Percentiles rank a stretch among this genome's conserved stretches.
Evolutionary conservation across 2,888 invertebrate genomes (phyloP).

Genomic region (Chloroclystis v-ata): DNA sequence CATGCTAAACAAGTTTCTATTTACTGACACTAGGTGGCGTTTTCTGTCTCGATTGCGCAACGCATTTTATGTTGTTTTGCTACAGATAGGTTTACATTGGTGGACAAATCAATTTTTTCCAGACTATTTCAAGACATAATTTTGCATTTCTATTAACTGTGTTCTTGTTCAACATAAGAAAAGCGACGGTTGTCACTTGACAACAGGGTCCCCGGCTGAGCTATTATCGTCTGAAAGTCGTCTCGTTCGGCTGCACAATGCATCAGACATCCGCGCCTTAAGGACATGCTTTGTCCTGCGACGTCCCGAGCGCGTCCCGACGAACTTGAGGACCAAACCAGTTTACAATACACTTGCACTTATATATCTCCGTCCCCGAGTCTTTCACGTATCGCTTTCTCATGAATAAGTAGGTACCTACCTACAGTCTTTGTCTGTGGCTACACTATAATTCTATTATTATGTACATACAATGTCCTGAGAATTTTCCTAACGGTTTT

Average conservation of each 20-base stretch:
- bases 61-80: not conserved
- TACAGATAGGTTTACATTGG: no score
- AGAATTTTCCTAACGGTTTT: not conserved
- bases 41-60: conserved; percentile 12
- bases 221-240: conserved; percentile 37
- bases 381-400: conserved; percentile 44
- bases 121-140: no score
- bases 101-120: no score
- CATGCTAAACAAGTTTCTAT: conserved; percentile 35
- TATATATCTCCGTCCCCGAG: conserved; percentile 32
- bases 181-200: not conserved
- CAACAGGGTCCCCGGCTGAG: conserved; percentile 14
- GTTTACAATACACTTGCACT: conserved; percentile 64
- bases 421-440: conserved; percentile 18
- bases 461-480: not conserved
- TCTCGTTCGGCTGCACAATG: conserved; percentile 43
- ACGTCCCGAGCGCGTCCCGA: conserved; percentile 32
- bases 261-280: conserved; percentile 49
- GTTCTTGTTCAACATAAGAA: no score
- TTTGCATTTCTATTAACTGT: no score
- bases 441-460: not conserved
- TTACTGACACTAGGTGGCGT: conserved; percentile 50
- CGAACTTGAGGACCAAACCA: conserved; percentile 44
- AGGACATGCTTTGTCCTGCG: conserved; percentile 57
- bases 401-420: no score